phyloP scores from a whole-genome alignment of 2,113 vertebrate genomes.

The Oxyruncus cristatus region DNA sequence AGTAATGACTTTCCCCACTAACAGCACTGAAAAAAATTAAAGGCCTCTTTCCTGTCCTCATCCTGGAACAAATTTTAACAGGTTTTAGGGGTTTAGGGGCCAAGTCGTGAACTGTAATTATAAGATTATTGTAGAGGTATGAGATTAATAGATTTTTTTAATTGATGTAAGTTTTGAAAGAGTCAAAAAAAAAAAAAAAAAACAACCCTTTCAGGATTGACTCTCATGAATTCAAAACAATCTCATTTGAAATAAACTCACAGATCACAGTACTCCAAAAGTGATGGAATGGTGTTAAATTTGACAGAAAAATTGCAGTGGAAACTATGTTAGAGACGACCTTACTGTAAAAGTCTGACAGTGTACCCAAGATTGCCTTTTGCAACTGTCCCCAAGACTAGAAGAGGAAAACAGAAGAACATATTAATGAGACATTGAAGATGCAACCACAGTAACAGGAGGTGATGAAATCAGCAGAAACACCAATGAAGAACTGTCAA shows the following conservation, averaged over 20 bases:
- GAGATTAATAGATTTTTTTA: neutral
- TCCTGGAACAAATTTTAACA: neutral
- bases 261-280: neutral
- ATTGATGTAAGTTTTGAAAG: neutral
- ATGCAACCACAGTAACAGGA: neutral
- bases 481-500: neutral
- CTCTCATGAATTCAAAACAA: neutral
- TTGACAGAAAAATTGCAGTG: neutral
- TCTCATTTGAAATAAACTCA: neutral
- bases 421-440: fast-evolving
- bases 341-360: neutral
- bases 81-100: neutral
- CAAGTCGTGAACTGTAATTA: neutral
- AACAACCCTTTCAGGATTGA: neutral
- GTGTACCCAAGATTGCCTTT: neutral
- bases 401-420: neutral
- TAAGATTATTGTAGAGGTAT: neutral
- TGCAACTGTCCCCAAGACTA: neutral
- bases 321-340: neutral
- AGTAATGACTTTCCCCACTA: neutral
- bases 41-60: neutral
- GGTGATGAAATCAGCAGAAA: neutral
- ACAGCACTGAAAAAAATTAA: neutral
- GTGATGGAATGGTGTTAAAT: neutral
- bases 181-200: neutral